A percentile compares a stretch with the other conserved stretches of the same genome.
phyloP scores from a whole-genome alignment of 2,888 invertebrate species.

The Liopterus haemorrhoidalis region DNA sequence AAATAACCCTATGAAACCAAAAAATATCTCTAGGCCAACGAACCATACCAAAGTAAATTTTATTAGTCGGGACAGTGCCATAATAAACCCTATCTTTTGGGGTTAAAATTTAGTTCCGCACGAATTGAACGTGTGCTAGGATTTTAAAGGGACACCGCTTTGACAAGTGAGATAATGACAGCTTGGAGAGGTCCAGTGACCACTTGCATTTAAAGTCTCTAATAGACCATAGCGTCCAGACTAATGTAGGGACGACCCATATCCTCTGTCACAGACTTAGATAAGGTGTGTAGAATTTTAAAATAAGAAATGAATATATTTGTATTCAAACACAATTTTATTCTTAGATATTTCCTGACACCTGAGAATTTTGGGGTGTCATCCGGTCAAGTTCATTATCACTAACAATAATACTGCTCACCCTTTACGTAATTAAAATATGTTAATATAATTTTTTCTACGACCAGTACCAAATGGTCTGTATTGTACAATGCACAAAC shows the following conservation, averaged over 20 bases:
- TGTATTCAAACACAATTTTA: constrained; percentile 13
- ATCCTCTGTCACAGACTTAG: constrained; percentile 14
- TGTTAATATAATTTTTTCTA: too few relatives aligned
- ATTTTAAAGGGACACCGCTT: constrained; percentile 1
- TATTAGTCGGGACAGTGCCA: constrained; percentile 15
- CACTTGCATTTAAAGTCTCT: too few relatives aligned
- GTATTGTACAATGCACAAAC: too few relatives aligned
- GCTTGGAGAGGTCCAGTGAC: too few relatives aligned
- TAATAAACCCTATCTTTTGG: constrained; percentile 7
- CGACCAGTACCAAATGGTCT: too few relatives aligned
- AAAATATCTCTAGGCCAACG: too few relatives aligned
- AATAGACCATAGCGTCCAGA: constrained; percentile 16
- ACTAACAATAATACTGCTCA: too few relatives aligned
- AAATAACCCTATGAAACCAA: background rate
- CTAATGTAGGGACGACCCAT: constrained; percentile 11
- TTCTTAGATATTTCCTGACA: too few relatives aligned
- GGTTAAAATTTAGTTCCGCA: constrained; percentile 14
- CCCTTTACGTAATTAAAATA: too few relatives aligned
- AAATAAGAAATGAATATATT: constrained; percentile 14
- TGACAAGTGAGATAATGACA: too few relatives aligned
- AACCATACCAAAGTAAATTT: constrained; percentile 16
- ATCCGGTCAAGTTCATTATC: too few relatives aligned
- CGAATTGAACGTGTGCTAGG: background rate
- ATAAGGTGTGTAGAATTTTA: constrained; percentile 18
- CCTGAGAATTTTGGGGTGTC: too few relatives aligned